Evolutionary conservation across 2,797 vertebrate genomes (phyloP).

Genomic region (Ataeniobius toweri): DNA sequence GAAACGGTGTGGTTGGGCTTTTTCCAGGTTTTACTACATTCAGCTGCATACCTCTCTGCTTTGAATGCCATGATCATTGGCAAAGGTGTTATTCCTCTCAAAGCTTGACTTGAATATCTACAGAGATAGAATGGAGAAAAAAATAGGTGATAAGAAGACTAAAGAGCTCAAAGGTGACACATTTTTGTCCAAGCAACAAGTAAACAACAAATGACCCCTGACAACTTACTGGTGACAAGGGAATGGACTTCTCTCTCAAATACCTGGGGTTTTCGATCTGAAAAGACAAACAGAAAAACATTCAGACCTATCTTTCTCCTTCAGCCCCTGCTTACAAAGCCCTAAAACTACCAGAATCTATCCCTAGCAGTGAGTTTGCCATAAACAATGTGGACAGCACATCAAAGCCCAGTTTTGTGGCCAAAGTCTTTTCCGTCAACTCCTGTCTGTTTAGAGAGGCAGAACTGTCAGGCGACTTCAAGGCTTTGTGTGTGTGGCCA

Average conservation of each 20-base stretch:
- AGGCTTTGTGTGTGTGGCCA: conserved; percentile 68
- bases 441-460: conserved; percentile 73
- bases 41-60: conserved; percentile 84
- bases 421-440: conserved; percentile 68
- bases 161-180: conserved; percentile 25
- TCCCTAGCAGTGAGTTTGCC: conserved; percentile 63
- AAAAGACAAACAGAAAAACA: conserved; percentile 64
- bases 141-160: conserved; percentile 10
- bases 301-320: conserved; percentile 37
- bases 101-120: conserved; percentile 83
- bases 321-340: conserved; percentile 47
- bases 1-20: background rate
- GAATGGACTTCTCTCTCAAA: conserved; percentile 85
- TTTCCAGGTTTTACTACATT: conserved; percentile 5
- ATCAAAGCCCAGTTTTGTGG: conserved; percentile 70
- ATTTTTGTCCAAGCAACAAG: conserved; percentile 8
- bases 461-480: conserved; percentile 64
- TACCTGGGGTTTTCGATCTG: conserved; percentile 95
- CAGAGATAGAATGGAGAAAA: conserved; percentile 24
- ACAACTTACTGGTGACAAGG: conserved; percentile 86
- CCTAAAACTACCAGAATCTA: conserved; percentile 44
- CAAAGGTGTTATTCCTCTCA: conserved; percentile 71
- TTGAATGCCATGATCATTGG: conserved; percentile 66
- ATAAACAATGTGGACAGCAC: conserved; percentile 75
- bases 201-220: conserved; percentile 12